phyloP scores from a whole-genome alignment of 2,797 vertebrate species.

The Cossypha dichroa region DNA sequence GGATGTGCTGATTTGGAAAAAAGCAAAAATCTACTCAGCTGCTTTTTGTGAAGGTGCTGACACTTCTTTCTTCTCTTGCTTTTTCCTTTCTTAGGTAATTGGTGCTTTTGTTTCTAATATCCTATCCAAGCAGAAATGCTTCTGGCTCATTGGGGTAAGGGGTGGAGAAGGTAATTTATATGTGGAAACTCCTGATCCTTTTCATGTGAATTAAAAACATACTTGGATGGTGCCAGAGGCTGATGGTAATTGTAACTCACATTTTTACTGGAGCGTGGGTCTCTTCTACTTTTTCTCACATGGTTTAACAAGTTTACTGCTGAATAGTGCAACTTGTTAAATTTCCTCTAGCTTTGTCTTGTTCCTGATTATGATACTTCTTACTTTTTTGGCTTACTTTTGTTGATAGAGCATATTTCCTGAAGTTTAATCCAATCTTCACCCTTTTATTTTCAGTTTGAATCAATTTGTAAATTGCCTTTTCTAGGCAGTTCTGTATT shows the following conservation, averaged over 20 bases:
- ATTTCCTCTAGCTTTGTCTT: not conserved
- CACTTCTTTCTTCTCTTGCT: not conserved
- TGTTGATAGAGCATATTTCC: not conserved
- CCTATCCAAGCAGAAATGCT: conserved; percentile 25
- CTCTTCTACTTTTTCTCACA: not conserved
- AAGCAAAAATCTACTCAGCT: not conserved
- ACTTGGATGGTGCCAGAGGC: not conserved
- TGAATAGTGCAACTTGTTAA: not conserved
- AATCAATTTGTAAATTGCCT: not conserved
- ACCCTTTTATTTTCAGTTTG: not conserved
- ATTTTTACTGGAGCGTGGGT: not conserved
- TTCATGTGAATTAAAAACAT: not conserved
- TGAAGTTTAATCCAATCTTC: not conserved
- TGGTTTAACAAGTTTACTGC: not conserved
- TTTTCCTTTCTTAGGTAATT: conserved; percentile 27
- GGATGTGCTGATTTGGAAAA: conserved; percentile 11
- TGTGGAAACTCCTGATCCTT: not conserved
- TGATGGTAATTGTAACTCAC: not conserved
- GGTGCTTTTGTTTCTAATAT: not conserved
- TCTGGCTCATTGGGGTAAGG: conserved; percentile 4
- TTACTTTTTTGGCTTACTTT: not conserved
- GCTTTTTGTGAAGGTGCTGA: conserved; percentile 8
- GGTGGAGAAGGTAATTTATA: conserved; percentile 3
- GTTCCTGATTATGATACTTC: not conserved
- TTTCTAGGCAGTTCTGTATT: not conserved